Conservation (phyloP, 2,113 vertebrate genomes). For the Dinomys branickii region DNA sequence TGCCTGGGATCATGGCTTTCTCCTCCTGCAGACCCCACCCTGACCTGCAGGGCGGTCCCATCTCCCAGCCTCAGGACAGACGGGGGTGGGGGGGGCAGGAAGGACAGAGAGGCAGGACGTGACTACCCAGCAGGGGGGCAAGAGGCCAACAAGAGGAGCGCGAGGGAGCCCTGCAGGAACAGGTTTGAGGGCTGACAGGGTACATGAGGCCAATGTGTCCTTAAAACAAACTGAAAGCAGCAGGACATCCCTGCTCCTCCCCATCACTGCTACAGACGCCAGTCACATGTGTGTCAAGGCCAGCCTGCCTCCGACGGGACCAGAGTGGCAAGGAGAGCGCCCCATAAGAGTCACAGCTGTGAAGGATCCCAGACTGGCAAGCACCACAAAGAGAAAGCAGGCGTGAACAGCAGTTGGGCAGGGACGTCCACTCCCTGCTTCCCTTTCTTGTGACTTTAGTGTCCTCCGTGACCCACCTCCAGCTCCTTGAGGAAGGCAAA, state of each 20-base stretch:
- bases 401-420: rapidly evolving
- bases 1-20: rapidly evolving
- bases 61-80: background rate
- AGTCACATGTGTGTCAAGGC: rapidly evolving
- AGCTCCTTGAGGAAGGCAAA: background rate
- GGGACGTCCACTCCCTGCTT: background rate
- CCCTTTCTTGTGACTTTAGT: background rate
- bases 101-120: background rate
- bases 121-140: no score
- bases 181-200: background rate
- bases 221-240: background rate
- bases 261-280: background rate
- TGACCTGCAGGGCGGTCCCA: background rate
- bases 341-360: rapidly evolving
- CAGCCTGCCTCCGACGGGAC: background rate
- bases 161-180: background rate
- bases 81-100: no score
- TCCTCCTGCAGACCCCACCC: background rate
- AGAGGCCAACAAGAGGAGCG: background rate
- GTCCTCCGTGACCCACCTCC: background rate
- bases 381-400: background rate
- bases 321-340: no score
- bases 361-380: background rate
- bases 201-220: background rate
- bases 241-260: background rate